Base-by-base conservation (phyloP, 2,113 vertebrate genomes). In the Rhinoptilus africanus region DNA sequence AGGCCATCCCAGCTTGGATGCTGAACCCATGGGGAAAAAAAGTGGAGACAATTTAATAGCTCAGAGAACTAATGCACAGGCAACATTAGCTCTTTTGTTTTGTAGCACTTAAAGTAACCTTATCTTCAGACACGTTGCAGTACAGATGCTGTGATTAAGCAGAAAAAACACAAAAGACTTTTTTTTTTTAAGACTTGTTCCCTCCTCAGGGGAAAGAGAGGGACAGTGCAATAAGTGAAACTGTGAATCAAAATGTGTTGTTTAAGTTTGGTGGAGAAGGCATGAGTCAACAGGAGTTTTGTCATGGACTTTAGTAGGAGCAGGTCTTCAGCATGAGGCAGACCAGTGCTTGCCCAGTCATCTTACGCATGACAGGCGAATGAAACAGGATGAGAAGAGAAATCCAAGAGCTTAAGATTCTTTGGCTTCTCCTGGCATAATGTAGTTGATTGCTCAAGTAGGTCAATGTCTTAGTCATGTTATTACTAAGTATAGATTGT, bases 361-460 rank as follows among this genome's bases (percentile, higher is more conserved):
- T 24, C 32, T 71, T 75, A 12, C 0, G 0, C 0, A 0, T 68
- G 78, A n/a, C 37, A 80, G 53, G 48, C 68, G 35, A 88, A 79
- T 69, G 78, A 80, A 96, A 69, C 20, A n/a, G 54, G 26, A 30
- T 35, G 43, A 80, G 53, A 85, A 88, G 23, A 93, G 67, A 87
- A 69, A 74, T 66, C 60, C 23, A 77, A 89, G 27, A 47, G 5
- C 54, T 53, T 66, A 53, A 71, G 41, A 90, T 77, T 80, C 68
- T 88, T 76, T 76, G 59, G 82, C 72, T 80, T 93, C 54, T 89
- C 34, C 47, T 92, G 51, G 23, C 7, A 1, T 53, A 72, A 53
- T 19, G 74, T 28, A 81, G 35, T 85, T 76, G 37, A 63, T 78
- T 90, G n/a, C 74, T 69, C 53, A 80, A 85, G 45, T 45, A 78